These are phyloP conservation scores for Megaceryle maxima DNA, from an alignment of 2,113 vertebrate genomes.

Conservation along the genomic window DNA sequence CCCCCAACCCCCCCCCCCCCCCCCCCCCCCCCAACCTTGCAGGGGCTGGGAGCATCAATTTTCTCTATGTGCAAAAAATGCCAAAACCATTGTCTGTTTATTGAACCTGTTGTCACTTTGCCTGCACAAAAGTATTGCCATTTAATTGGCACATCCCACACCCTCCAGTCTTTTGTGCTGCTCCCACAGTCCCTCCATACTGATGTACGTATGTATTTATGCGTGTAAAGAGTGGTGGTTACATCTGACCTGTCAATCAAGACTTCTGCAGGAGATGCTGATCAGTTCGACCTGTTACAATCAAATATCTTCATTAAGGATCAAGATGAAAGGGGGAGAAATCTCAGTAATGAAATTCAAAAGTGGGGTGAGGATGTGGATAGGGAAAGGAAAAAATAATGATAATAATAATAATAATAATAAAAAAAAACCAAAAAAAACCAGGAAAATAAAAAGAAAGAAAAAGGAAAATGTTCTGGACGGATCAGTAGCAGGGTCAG, in stretches of 20 bases:
- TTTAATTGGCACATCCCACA: not conserved
- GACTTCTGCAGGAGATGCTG: not conserved
- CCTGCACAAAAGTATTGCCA: not conserved
- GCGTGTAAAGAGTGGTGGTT: not conserved
- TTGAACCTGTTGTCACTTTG: not conserved
- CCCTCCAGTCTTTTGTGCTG: too few relatives aligned
- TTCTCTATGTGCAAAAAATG: not conserved
- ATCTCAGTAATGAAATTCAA: not conserved
- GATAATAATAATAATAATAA: not conserved
- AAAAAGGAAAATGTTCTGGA: not conserved
- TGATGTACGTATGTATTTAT: fast-evolving
- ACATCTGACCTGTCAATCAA: not conserved
- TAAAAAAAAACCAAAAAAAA: not conserved
- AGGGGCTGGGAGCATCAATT: not conserved
- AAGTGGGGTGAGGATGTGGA: not conserved
- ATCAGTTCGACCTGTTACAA: not conserved
- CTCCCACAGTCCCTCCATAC: not conserved
- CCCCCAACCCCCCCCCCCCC: too few relatives aligned
- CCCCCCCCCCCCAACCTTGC: too few relatives aligned
- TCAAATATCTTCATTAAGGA: not conserved
- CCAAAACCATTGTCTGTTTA: too few relatives aligned
- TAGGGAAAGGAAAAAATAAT: not conserved
- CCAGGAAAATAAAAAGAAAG: not conserved
- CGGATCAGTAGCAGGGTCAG: not conserved
- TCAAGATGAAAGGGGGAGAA: not conserved